Percentiles rank a stretch among this genome's conserved stretches.
Evolutionary conservation across 2,888 invertebrate genomes (phyloP).

Genomic region (Netelia virgata): DNA sequence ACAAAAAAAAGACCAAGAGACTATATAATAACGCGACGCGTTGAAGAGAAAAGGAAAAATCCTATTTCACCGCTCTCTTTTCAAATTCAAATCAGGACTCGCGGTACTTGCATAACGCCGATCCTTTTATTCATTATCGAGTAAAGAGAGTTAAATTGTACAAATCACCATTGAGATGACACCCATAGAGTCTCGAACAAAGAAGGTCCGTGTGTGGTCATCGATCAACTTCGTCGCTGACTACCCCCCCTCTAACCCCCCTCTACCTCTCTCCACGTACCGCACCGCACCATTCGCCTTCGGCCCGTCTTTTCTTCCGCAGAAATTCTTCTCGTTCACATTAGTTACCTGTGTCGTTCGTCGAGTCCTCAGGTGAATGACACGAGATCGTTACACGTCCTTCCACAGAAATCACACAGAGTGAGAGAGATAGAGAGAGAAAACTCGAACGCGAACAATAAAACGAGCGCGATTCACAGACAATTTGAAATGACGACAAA

Average conservation of each 20-base stretch:
- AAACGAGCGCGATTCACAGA: constrained; percentile 10
- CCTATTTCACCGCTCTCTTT: constrained; percentile 25
- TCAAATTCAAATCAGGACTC: constrained; percentile 53
- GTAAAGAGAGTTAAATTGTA: constrained; percentile 18
- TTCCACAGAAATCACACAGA: constrained; percentile 53
- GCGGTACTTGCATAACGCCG: constrained; percentile 20
- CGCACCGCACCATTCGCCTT: constrained; percentile 1
- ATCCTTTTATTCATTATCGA: constrained; percentile 19
- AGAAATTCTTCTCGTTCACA: constrained; percentile 63
- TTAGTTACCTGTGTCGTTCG: constrained; percentile 66
- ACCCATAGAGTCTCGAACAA: constrained; percentile 54
- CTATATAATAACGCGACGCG: no score
- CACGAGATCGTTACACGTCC: constrained; percentile 65
- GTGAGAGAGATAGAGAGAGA: constrained; percentile 30
- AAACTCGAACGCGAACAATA: constrained; percentile 3
- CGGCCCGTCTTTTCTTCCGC: constrained; percentile 45
- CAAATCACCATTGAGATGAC: constrained; percentile 58
- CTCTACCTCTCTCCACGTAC: constrained; percentile 30
- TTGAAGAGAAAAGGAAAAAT: not conserved
- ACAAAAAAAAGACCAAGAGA: no score
- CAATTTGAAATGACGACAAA: constrained; percentile 24
- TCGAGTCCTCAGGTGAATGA: constrained; percentile 67
- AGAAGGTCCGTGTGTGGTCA: constrained; percentile 53
- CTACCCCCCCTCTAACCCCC: not conserved
- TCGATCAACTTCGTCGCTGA: constrained; percentile 63